Evolutionary conservation across 2,113 vertebrate species (phyloP), one percentile per base, ranked within the genome.

Genomic region (Dromiciops gliroides): DNA sequence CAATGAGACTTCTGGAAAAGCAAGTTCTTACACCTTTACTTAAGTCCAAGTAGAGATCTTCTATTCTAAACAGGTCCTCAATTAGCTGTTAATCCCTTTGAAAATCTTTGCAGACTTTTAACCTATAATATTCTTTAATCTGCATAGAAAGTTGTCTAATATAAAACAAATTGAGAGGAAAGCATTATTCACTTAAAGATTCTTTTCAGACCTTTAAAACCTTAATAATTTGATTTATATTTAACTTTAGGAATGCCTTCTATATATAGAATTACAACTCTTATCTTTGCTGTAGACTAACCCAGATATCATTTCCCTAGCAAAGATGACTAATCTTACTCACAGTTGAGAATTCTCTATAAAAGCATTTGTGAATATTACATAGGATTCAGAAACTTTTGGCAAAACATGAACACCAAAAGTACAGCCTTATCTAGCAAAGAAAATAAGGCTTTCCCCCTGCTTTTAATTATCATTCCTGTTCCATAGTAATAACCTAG

Each of bases 231-330:
- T 83, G 88, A 93, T 94, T 94, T 90, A 44, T 94, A 89, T 44
- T 1, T 75, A 93, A 89, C 92, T 94, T 91, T 96, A 95, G 94
- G 56, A 96, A n/a, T 23, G 7, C 94, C 94, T 96, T 91, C 89
- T 44, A 48, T 96, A 90, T 92, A 93, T 96, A 97, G 93, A 95
- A 94, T 94, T 90, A 94, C 22, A 90, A 94, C 53, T 96, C 67
- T 94, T 91, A 91, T 49, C 56, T 50, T 51, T 6, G 0, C 88
- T 94, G 89, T 89, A 92, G 48, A 92, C 93, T 95, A 75, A 83
- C 56, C 9, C 25, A 83, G 16, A 0, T 89, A 56, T 49, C n/a
- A 19, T 90, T 92, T 92, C 48, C n/a, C 23, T 8, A 83, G 67
- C 53, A n/a, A 83, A 97, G 67, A 91, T 47, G 92, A 90, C 44